Evolutionary conservation across 2,113 vertebrate genomes (phyloP).

Genomic region (Hyperopisus bebe): DNA sequence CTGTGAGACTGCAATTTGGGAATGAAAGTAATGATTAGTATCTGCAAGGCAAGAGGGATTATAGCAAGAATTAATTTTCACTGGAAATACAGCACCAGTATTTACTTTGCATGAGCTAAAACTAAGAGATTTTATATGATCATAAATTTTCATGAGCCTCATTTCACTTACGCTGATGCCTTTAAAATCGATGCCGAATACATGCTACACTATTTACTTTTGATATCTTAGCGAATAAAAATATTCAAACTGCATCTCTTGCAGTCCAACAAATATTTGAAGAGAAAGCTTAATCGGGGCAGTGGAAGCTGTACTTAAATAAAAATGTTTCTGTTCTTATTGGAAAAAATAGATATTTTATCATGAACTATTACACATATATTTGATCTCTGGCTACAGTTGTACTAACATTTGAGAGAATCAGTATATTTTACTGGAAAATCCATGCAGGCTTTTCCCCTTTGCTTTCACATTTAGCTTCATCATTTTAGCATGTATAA

Average conservation of each 20-base stretch:
- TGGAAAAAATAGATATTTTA: neutral
- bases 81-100: neutral
- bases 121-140: neutral
- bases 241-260: neutral
- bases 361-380: neutral
- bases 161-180: neutral
- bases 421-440: neutral
- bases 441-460: neutral
- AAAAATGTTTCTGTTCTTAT: neutral
- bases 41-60: neutral
- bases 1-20: neutral
- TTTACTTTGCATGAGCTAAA: neutral
- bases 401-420: neutral
- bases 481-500: neutral
- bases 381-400: neutral
- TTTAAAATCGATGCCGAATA: neutral
- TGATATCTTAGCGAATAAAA: neutral
- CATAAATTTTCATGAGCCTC: neutral
- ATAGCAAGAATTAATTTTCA: neutral
- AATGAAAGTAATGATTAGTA: slow-evolving; percentile 8
- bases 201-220: neutral
- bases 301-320: neutral
- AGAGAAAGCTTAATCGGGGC: neutral
- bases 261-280: neutral
- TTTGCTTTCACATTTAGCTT: neutral